Base-by-base conservation (phyloP, 2,113 vertebrate species). In the Sebastes schlegelii region DNA sequence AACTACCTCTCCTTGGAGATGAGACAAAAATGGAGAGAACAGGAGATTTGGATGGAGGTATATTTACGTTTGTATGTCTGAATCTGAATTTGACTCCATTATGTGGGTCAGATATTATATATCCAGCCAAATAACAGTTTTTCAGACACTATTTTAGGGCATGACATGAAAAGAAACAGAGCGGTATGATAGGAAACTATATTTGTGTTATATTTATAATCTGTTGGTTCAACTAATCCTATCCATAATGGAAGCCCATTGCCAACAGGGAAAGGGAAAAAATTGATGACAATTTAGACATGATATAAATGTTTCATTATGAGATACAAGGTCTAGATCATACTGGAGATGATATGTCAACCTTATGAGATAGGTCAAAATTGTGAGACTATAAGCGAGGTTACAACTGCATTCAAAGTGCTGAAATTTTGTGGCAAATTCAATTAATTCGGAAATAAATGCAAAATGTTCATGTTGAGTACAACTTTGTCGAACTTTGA, bases 31-130 rank as follows among this genome's bases (percentile, higher is more conserved):
- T 21, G 43, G 65, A 34, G 49, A 45, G 61, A 26, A 34, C 34
- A 4, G 40, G 21, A 4, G 4, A 52, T 71, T 23, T 61, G 16
- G 65, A 57, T 61, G n/a, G 57, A 57, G 34, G 48, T 63, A 61
- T 62, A 34, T 79, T 45, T 60, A 34, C 43, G 4, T 61, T 82
- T 82, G 19, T 40, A 6, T 23, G 4, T 74, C 57, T 45, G 23
- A 70, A 73, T 57, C 14, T 45, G 40, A 70, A 51, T 19, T 61
- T 77, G 3, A n/a, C 34, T 43, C 45, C 5, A 5, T 9, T 13
- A 58, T 77, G 69, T 72, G 52, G 51, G 23, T 69, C 16, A 67
- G 51, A 45, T 54, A 42, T 58, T 57, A 17, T 61, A 63, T 63
- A 60, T 74, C 8, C 46, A 55, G 51, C 48, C 40, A 55, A 14